phyloP scores from a whole-genome alignment of 35 echinoderm and acorn worm genomes.

The Heliocidaris erythrogramma region DNA sequence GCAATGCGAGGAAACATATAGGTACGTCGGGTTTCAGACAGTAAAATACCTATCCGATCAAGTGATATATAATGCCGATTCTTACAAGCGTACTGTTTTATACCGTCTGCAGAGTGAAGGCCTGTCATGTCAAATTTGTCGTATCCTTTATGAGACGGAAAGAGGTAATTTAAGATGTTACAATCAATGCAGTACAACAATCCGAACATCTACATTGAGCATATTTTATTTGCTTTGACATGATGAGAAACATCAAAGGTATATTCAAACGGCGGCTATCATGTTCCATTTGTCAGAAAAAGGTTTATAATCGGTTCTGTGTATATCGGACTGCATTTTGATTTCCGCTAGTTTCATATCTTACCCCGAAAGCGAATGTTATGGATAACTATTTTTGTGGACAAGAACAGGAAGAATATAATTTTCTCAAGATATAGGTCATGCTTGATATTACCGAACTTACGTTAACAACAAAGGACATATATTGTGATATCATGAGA shows the following conservation, averaged over 20 bases:
- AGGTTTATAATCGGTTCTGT: neutral
- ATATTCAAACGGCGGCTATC: neutral
- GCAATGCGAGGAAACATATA: too few species aligned
- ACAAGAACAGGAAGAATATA: too few species aligned
- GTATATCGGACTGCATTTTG: neutral
- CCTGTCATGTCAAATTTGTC: neutral
- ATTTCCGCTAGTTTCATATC: neutral
- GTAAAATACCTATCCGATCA: neutral
- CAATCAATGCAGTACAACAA: neutral
- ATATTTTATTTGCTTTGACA: neutral
- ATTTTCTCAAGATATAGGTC: too few species aligned
- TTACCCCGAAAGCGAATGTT: neutral
- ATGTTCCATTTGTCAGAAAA: neutral
- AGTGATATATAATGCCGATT: neutral
- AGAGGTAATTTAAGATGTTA: neutral
- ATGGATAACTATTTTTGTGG: too few species aligned
- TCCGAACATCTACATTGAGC: neutral
- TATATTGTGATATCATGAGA: too few species aligned
- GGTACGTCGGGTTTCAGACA: neutral
- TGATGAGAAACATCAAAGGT: conserved; percentile 10
- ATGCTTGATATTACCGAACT: too few species aligned
- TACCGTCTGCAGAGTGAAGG: neutral
- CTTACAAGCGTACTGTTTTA: neutral
- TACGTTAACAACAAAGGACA: too few species aligned
- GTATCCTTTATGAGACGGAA: neutral